A percentile compares a stretch with the other conserved stretches of the same genome.
phyloP scores from a whole-genome alignment of 2,113 vertebrate genomes.

The Sporophila hypoxantha region DNA sequence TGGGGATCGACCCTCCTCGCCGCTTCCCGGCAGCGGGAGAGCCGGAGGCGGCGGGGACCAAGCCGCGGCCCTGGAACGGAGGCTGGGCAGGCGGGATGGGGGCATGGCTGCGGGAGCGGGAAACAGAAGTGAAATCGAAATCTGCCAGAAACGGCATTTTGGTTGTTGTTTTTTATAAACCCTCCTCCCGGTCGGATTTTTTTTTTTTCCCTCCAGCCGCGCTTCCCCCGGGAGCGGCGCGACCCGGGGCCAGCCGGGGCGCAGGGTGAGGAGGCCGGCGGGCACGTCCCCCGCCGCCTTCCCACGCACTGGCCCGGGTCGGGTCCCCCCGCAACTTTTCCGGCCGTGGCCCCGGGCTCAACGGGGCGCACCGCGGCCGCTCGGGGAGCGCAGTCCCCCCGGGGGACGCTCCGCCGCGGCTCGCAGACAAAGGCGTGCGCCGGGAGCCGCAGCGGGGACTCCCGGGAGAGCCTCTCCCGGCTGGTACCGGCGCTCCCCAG shows the following conservation, averaged over 20 bases:
- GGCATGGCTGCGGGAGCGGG: not conserved
- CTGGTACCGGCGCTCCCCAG: not conserved
- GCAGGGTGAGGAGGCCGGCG: not conserved
- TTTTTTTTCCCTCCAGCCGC: not conserved
- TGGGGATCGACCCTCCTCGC: not conserved
- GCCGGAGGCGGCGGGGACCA: not conserved
- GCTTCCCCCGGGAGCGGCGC: not conserved
- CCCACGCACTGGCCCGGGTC: not conserved
- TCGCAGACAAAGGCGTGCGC: conserved; percentile 27
- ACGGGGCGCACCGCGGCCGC: not conserved
- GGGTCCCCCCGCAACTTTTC: not conserved
- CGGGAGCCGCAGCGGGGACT: not conserved
- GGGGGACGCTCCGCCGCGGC: not conserved
- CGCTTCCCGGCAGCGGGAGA: not conserved
- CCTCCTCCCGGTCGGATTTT: not conserved
- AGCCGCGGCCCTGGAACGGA: not conserved
- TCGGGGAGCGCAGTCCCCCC: not conserved
- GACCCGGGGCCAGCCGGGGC: not conserved
- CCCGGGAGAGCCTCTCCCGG: not conserved
- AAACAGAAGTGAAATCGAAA: conserved; percentile 51
- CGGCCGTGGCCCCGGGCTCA: not conserved
- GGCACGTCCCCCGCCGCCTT: not conserved
- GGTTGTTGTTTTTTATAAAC: not conserved
- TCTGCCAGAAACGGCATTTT: not conserved
- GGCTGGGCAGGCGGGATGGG: not conserved